Evolutionary conservation across 2,888 invertebrate species (phyloP), one percentile per base, ranked within the genome.

Genomic region (Rhogogaster chlorosoma): DNA sequence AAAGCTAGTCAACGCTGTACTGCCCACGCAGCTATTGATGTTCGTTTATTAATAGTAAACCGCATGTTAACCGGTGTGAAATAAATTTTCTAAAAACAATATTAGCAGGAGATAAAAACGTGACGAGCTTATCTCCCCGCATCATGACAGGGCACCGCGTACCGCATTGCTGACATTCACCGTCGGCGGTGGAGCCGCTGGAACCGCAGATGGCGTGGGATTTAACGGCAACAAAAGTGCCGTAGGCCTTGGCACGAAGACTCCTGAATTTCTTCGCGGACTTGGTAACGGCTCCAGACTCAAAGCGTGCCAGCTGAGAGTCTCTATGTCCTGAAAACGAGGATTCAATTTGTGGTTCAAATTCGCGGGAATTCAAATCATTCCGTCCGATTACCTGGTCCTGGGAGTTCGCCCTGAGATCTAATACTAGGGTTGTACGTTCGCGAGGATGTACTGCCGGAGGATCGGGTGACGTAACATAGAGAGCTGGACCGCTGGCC

Each of bases 401-500:
- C 73, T 89, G 90, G 2, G 91, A 89, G 29, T 89, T 90, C 0
- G 93, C 88, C 73, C 93, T 88, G 18, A 94, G 89, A 85, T 94
- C 94, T 9, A 94, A 88, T 12, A 94, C 92, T 6, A 94, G 89
- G 29, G 93, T 93, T 2, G 94, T 91, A 5, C 93, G 91, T 86
- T 93, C 93, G 32, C 91, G 90, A 6, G 89, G 89, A 86, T 90
- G 89, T 80, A 89, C 89, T 9, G 89, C 87, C 18, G 88, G 85
- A n/a, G 88, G 87, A 26, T 90, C 90, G 10, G 93, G 93, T 29
- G 86, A 88, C 5, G 49, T 45, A 80, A 88, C 88, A 26, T 87
- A 87, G 45, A 89, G 87, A 22, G 86, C 83, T 15, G 90, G 88
- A 12, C 91, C 96, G 90, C 97, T 97, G 9, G 96, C 96, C 5